Conservation (phyloP, 2,797 vertebrate genomes). For the Novumbra hubbsi region DNA sequence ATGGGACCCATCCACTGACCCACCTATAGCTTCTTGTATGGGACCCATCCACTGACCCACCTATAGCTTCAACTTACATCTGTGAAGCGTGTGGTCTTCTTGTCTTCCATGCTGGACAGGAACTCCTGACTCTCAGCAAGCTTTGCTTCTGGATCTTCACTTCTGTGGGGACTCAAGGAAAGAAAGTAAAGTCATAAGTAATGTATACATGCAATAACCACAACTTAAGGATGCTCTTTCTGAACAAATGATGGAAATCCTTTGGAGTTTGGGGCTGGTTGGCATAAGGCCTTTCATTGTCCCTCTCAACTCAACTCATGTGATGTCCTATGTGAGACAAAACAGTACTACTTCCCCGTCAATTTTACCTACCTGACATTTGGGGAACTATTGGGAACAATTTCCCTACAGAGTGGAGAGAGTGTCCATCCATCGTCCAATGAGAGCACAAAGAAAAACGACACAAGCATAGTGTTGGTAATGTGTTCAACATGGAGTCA, state of each 20-base stretch:
- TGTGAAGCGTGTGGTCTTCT: conserved; percentile 87
- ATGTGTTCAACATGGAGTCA: conserved; percentile 42
- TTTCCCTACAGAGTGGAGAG: conserved; percentile 64
- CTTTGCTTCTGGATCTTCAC: conserved; percentile 74
- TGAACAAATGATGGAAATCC: neutral
- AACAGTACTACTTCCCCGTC: neutral
- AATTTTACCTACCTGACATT: conserved; percentile 69
- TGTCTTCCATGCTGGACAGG: conserved; percentile 76
- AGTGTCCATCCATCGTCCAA: conserved; percentile 61
- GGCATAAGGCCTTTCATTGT: neutral
- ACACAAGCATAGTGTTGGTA: conserved; percentile 57
- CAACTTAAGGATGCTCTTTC: neutral
- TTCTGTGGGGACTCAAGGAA: conserved; percentile 65
- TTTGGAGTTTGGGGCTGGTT: neutral
- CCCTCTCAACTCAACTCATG: neutral
- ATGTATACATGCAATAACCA: neutral
- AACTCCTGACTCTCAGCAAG: conserved; percentile 83
- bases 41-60: neutral
- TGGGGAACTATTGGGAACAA: conserved; percentile 67
- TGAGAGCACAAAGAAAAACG: conserved; percentile 70
- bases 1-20: no score
- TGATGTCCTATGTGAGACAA: neutral
- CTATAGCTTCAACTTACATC: conserved; percentile 76
- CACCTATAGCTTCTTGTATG: neutral
- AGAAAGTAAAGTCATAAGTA: conserved; percentile 16